Evolutionary conservation across 2,888 invertebrate species (phyloP).

Genomic region (Asteroscopus sphinx): DNA sequence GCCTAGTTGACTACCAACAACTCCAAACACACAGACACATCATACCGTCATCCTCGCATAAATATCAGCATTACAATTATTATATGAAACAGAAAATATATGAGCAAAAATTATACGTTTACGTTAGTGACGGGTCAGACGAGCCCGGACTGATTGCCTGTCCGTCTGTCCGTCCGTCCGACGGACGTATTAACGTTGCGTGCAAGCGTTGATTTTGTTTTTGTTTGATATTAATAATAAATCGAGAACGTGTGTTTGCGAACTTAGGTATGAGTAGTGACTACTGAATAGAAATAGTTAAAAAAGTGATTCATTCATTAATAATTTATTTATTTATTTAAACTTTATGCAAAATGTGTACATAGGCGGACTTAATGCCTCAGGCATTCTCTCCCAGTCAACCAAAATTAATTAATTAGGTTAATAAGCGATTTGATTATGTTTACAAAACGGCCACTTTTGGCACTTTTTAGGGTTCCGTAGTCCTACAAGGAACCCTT

Average conservation of each 20-base stretch:
- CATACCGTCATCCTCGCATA: slow-evolving; percentile 6
- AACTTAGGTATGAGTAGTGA: slow-evolving; percentile 8
- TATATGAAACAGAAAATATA: slow-evolving; percentile 57
- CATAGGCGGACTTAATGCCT: too few species aligned
- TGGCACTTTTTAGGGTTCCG: too few species aligned
- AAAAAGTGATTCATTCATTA: too few species aligned
- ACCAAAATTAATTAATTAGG: too few species aligned
- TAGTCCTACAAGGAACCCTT: too few species aligned
- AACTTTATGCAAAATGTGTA: too few species aligned
- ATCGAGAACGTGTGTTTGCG: slow-evolving; percentile 37
- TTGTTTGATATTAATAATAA: slow-evolving; percentile 54
- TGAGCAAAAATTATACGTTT: slow-evolving; percentile 66
- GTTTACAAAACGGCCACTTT: too few species aligned
- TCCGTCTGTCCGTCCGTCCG: slow-evolving; percentile 69
- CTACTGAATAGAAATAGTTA: too few species aligned
- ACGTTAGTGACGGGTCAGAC: slow-evolving; percentile 60
- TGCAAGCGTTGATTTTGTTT: slow-evolving; percentile 57
- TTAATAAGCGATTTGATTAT: too few species aligned
- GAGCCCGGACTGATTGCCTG: slow-evolving; percentile 72
- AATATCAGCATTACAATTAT: slow-evolving; percentile 25
- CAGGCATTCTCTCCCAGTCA: too few species aligned
- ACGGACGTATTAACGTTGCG: slow-evolving; percentile 57
- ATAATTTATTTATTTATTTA: too few species aligned
- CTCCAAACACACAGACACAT: neutral
- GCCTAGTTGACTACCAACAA: too few species aligned